These are phyloP conservation scores for Hofmannophila pseudospretella DNA, from an alignment of 2,888 invertebrate genomes.

Conservation along the genomic window DNA sequence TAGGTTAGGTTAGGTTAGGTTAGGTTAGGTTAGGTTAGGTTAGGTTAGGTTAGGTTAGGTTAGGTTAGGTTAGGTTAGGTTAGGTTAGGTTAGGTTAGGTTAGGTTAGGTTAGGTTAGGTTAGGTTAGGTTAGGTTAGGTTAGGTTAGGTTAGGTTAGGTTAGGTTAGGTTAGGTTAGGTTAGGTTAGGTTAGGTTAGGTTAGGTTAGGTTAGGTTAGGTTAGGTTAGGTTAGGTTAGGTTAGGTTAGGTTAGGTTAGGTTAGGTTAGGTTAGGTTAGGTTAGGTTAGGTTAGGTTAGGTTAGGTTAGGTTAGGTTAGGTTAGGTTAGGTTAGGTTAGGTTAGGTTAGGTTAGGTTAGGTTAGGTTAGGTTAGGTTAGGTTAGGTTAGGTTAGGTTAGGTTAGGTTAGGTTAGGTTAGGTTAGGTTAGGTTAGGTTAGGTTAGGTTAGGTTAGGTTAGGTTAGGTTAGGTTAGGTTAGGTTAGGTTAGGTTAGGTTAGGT, in stretches of 20 bases:
- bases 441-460: conserved; percentile 11
- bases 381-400: conserved; percentile 1
- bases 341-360: too few species aligned
- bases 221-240: too few species aligned
- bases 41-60: background rate
- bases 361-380: background rate
- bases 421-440: too few species aligned
- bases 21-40: conserved; percentile 1
- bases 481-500: conserved; percentile 12
- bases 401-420: conserved; percentile 5
- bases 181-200: conserved; percentile 3
- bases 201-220: conserved; percentile 4
- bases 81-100: conserved; percentile 7
- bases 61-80: conserved; percentile 3
- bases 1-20: conserved; percentile 8
- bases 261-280: too few species aligned
- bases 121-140: conserved; percentile 5
- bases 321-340: too few species aligned
- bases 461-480: conserved; percentile 12
- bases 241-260: too few species aligned
- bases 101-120: conserved; percentile 6
- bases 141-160: conserved; percentile 5
- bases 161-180: background rate
- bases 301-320: too few species aligned
- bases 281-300: too few species aligned